Evolutionary conservation across 2,888 invertebrate genomes (phyloP).

Genomic region (Caenorhabditis japonica): DNA sequence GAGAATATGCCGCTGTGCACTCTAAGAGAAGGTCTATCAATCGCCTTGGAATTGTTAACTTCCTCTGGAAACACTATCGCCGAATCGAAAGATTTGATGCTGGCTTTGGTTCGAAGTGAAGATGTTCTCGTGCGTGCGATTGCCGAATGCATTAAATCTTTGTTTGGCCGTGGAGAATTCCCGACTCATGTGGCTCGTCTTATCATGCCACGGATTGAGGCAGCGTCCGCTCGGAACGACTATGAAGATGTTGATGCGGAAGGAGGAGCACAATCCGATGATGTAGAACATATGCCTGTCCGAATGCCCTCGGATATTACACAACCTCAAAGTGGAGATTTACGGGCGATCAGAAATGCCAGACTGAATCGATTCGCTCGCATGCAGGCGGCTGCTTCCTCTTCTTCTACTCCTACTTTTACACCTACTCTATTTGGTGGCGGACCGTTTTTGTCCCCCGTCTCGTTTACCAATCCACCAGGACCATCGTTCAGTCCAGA

Average conservation of each 20-base stretch:
- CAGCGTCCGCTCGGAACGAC: slow-evolving; percentile 12
- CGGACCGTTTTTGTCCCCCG: background rate
- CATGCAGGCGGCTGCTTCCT: background rate
- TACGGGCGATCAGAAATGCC: slow-evolving; percentile 17
- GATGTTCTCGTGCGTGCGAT: slow-evolving; percentile 29
- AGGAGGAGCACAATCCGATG: slow-evolving; percentile 31
- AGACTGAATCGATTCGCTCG: slow-evolving; percentile 9
- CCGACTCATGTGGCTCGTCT: slow-evolving; percentile 34
- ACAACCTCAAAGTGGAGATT: slow-evolving; percentile 35
- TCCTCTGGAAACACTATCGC: slow-evolving; percentile 12
- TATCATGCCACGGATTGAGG: slow-evolving; percentile 14
- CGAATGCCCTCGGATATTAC: slow-evolving; percentile 41
- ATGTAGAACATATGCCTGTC: slow-evolving; percentile 27
- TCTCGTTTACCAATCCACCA: background rate
- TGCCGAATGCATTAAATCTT: slow-evolving; percentile 36
- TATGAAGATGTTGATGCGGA: slow-evolving; percentile 32
- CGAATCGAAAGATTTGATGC: slow-evolving; percentile 42
- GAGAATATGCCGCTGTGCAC: slow-evolving; percentile 26
- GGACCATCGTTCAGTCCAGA: slow-evolving; percentile 34
- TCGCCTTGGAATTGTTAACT: slow-evolving; percentile 28
- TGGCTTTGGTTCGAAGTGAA: slow-evolving; percentile 34
- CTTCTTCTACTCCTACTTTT: background rate
- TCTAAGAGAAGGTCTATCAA: slow-evolving; percentile 20
- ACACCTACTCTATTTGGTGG: background rate
- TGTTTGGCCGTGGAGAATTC: slow-evolving; percentile 43